These are phyloP conservation scores for Amblyjoppa fuscipennis DNA, from an alignment of 2,888 invertebrate species.

Conservation along the genomic window DNA sequence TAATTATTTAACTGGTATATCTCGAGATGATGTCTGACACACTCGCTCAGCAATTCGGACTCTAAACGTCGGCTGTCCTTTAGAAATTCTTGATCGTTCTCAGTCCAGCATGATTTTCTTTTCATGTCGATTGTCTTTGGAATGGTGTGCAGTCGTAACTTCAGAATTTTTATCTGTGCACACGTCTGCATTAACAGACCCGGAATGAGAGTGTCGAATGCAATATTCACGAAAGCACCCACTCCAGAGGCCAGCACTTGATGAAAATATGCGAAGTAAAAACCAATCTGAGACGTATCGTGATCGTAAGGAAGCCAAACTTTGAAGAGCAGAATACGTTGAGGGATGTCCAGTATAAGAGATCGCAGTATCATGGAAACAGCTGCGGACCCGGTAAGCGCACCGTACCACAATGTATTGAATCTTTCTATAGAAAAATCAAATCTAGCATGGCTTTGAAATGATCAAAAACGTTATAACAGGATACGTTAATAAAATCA, in stretches of 20 bases:
- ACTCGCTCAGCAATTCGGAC: no score
- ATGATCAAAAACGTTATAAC: background rate
- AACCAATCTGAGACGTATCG: constrained; percentile 43
- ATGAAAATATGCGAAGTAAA: constrained; percentile 58
- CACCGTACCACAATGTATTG: constrained; percentile 43
- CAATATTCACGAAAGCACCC: constrained; percentile 68
- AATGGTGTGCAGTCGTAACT: no score
- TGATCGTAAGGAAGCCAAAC: constrained; percentile 70
- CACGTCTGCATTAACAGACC: no score
- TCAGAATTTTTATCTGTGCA: no score
- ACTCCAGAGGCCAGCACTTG: constrained; percentile 59
- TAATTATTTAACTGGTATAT: no score
- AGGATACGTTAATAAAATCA: background rate
- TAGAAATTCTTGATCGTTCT: no score
- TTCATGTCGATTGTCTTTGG: no score
- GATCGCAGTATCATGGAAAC: constrained; percentile 50
- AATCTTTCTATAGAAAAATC: constrained; percentile 29
- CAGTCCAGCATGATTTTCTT: no score
- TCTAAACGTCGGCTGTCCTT: no score
- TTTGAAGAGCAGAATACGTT: constrained; percentile 63
- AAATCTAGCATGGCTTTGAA: background rate
- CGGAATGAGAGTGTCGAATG: constrained; percentile 73
- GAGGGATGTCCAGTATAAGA: constrained; percentile 44
- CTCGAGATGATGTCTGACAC: no score
- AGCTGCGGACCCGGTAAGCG: constrained; percentile 25